Evolutionary conservation across 1,140 invertebrate genomes (phyloP), one percentile per base, ranked within the genome.

Genomic region (Drosophila bocki): DNA sequence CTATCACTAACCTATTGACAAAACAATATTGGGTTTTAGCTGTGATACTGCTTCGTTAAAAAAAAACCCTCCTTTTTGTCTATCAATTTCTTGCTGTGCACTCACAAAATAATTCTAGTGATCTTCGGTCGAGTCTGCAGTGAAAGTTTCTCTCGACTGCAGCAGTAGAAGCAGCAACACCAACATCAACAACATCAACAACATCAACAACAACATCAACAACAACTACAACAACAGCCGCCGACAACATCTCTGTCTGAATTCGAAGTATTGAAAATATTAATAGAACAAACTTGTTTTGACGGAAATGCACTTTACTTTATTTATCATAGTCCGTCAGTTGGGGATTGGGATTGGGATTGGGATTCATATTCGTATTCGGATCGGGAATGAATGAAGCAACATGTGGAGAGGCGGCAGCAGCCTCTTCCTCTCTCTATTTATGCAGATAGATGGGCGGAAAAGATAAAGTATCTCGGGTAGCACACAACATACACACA

Each of bases 251-350:
- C 67, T 78, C 65, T 69, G 85, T 84, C 81, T 84, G 82, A 86
- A 91, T 90, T 91, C 85, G 86, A 90, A 91, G 85, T 90, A 90
- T 90, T 90, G 86, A 90, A 90, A 90, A 90, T 90, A 90, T 90
- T 90, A 90, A 90, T 90, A 90, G 85, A 90, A 90, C 85, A 90
- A 90, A 90, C 85, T 90, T 90, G 85, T 90, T 90, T 90, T 90
- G 85, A 90, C 85, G 85, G 85, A 90, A 90, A 90, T 90, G 85
- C 85, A 90, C 85, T 91, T 88, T 88, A 88, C 81, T 88, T 90
- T 90, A 90, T 90, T 90, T 90, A 90, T 90, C 85, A 88, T 85
- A 91, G 75, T 79, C 78, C 78, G 78, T 84, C 81, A 76, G 80
- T 71, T 75, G 76, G 63, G 72, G 60, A 64, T 77, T 68, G 41